phyloP scores from a whole-genome alignment of 2,888 invertebrate species.

The Amiota minor region DNA sequence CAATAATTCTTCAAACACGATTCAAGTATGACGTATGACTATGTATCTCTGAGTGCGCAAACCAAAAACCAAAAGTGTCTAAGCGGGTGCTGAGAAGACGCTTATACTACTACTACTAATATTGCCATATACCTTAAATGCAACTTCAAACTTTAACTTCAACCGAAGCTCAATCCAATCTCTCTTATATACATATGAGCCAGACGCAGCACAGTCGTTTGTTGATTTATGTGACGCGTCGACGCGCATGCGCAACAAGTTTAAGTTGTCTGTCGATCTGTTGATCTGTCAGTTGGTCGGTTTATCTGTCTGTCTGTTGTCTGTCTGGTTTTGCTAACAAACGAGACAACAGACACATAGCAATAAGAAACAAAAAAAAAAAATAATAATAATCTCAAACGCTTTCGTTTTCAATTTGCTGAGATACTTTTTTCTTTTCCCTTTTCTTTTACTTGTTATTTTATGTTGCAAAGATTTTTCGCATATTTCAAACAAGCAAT shows the following conservation, averaged over 20 bases:
- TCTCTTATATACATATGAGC: no score
- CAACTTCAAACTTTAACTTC: no score
- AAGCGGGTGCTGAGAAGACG: no score
- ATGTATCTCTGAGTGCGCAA: background rate
- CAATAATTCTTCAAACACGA: conserved; percentile 31
- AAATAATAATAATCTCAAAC: background rate
- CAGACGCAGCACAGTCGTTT: no score
- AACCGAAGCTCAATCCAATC: no score
- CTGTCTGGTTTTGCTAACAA: conserved; percentile 6
- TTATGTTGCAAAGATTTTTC: conserved; percentile 16
- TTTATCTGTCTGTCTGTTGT: background rate
- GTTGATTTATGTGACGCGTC: conserved; percentile 11
- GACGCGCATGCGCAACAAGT: conserved; percentile 7
- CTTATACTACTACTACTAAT: no score
- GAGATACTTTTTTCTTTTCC: background rate
- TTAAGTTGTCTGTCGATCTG: background rate
- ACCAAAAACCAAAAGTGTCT: no score
- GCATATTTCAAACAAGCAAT: conserved; percentile 29
- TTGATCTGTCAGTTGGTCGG: background rate
- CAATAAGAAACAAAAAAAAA: no score
- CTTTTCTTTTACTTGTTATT: background rate
- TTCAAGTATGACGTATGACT: background rate
- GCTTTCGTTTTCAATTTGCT: conserved; percentile 28
- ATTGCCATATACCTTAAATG: no score
- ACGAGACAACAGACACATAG: no score